Percentiles rank a stretch among this genome's conserved stretches.
phyloP scores from a whole-genome alignment of 2,113 vertebrate genomes.

The Callopanchax toddi region DNA sequence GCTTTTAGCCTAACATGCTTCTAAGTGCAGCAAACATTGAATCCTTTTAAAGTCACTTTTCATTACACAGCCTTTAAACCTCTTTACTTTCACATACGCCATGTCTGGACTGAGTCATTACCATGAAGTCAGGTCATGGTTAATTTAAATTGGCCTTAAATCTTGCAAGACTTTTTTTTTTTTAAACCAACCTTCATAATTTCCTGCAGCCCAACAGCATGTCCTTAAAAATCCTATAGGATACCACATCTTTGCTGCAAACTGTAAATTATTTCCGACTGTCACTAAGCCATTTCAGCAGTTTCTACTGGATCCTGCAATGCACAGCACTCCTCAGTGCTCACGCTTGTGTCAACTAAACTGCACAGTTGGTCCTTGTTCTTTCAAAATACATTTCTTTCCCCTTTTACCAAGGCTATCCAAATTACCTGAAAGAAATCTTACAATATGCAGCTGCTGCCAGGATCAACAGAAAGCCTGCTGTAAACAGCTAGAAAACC shows the following conservation, averaged over 20 bases:
- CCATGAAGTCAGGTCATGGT: slow-evolving; percentile 15
- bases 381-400: slow-evolving; percentile 42
- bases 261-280: slow-evolving; percentile 43
- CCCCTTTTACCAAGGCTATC: slow-evolving; percentile 41
- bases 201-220: slow-evolving; percentile 34
- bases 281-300: slow-evolving; percentile 57
- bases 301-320: slow-evolving; percentile 55
- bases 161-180: slow-evolving; percentile 28
- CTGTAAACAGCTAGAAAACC: slow-evolving; percentile 62
- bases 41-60: slow-evolving; percentile 12
- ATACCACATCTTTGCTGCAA: slow-evolving; percentile 26
- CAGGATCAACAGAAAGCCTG: slow-evolving; percentile 48
- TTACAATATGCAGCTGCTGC: slow-evolving; percentile 63
- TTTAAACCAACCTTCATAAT: slow-evolving; percentile 40
- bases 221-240: slow-evolving; percentile 27
- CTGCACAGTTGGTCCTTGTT: slow-evolving; percentile 41
- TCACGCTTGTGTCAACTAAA: slow-evolving; percentile 40
- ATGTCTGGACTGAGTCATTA: slow-evolving; percentile 34
- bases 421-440: slow-evolving; percentile 60
- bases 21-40: neutral
- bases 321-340: slow-evolving; percentile 27
- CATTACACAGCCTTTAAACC: slow-evolving; percentile 19
- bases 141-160: slow-evolving; percentile 47
- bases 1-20: neutral
- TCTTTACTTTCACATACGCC: slow-evolving; percentile 28